Evolutionary conservation across 2,888 invertebrate genomes (phyloP).

Genomic region (Lissonota sp.): DNA sequence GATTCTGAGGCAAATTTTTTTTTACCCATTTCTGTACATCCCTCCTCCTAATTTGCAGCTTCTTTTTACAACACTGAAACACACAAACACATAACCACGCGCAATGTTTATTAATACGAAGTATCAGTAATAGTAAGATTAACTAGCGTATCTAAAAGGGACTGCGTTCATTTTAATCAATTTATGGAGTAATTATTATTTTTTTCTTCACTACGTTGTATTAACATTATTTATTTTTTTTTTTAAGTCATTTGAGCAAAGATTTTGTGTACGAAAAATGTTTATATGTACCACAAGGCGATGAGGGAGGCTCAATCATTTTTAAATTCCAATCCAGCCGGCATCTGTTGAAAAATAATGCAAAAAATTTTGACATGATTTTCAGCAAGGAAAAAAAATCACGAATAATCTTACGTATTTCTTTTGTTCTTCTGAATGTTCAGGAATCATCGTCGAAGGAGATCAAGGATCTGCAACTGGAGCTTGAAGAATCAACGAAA

Average conservation of each 20-base stretch:
- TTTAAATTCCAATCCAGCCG: neutral
- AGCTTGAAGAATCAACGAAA: conserved; percentile 73
- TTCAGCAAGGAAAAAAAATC: neutral
- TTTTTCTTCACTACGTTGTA: conserved; percentile 17
- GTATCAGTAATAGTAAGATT: conserved; percentile 42
- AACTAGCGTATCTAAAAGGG: conserved; percentile 50
- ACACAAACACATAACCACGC: conserved; percentile 45
- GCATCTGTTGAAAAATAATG: neutral
- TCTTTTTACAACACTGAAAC: conserved; percentile 66
- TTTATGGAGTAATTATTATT: conserved; percentile 25
- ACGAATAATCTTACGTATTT: conserved; percentile 45
- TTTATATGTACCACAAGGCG: neutral
- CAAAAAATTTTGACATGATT: neutral
- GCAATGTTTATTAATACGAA: conserved; percentile 46
- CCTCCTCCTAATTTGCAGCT: conserved; percentile 71
- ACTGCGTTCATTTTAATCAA: conserved; percentile 51
- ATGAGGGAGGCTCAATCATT: neutral
- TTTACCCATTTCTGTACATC: conserved; percentile 74
- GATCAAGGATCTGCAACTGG: conserved; percentile 73
- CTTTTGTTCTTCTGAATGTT: conserved; percentile 22
- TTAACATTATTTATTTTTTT: neutral
- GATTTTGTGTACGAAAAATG: neutral
- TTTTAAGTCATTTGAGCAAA: neutral
- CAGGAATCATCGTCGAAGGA: conserved; percentile 79
- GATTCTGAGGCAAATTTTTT: conserved; percentile 61